phyloP scores from a whole-genome alignment of 2,888 invertebrate species.

The Nephrocerus scutellatus region DNA sequence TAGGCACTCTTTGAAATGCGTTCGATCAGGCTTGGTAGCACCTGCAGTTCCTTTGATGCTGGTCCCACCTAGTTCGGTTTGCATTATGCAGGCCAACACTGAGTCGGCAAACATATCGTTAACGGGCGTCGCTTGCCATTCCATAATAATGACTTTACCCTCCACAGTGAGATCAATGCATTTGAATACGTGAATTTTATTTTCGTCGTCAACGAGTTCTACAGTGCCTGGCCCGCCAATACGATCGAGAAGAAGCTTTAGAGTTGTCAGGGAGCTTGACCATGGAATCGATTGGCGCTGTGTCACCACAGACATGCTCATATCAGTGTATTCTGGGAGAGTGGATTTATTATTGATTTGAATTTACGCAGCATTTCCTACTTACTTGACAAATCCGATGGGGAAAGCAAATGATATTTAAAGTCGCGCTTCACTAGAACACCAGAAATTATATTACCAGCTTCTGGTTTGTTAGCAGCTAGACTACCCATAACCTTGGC shows the following conservation, averaged over 20 bases:
- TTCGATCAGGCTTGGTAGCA: slow-evolving; percentile 71
- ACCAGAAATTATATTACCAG: slow-evolving; percentile 77
- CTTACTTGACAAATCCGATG: slow-evolving; percentile 74
- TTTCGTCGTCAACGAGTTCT: slow-evolving; percentile 62
- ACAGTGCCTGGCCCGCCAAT: slow-evolving; percentile 63
- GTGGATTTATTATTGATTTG: not conserved
- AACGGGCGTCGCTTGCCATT: slow-evolving; percentile 93
- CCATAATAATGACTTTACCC: slow-evolving; percentile 74
- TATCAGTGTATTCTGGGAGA: slow-evolving; percentile 74
- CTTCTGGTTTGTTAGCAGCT: slow-evolving; percentile 73
- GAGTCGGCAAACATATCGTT: slow-evolving; percentile 99
- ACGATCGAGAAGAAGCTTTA: slow-evolving; percentile 70
- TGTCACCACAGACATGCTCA: slow-evolving; percentile 86
- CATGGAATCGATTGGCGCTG: slow-evolving; percentile 90
- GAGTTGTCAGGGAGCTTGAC: slow-evolving; percentile 54
- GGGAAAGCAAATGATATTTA: slow-evolving; percentile 90
- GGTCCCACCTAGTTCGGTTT: slow-evolving; percentile 65
- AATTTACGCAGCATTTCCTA: slow-evolving; percentile 31
- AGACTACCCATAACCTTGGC: slow-evolving; percentile 96
- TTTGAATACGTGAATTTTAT: slow-evolving; percentile 72
- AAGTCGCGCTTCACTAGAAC: slow-evolving; percentile 95
- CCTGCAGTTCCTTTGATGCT: slow-evolving; percentile 56
- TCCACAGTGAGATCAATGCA: slow-evolving; percentile 77
- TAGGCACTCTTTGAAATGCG: slow-evolving; percentile 74
- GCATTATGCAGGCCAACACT: slow-evolving; percentile 78